phyloP scores from a whole-genome alignment of 2,113 vertebrate genomes.

The Pungitius pungitius region DNA sequence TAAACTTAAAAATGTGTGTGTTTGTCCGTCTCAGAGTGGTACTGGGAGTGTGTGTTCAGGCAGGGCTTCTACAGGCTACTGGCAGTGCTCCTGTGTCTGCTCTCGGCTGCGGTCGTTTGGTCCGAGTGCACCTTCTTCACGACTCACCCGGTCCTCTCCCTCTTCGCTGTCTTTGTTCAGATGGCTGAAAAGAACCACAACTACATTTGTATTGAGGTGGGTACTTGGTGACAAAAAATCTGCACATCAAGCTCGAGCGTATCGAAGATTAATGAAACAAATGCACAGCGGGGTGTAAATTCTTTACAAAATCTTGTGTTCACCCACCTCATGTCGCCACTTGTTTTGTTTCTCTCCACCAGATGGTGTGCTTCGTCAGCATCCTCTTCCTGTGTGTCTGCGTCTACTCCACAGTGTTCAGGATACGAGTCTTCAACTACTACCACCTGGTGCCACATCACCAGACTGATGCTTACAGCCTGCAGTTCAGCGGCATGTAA shows the following conservation, averaged over 20 bases:
- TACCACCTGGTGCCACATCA: constrained; percentile 94
- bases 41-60: constrained; percentile 91
- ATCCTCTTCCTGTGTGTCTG: constrained; percentile 95
- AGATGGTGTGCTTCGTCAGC: constrained; percentile 93
- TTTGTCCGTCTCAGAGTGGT: constrained; percentile 86
- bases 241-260: not conserved
- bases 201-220: constrained; percentile 93
- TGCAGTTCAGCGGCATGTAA: constrained; percentile 97
- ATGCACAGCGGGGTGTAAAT: not conserved
- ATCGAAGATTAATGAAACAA: not conserved
- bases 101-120: constrained; percentile 94
- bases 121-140: constrained; percentile 97
- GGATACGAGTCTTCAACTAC: constrained; percentile 94
- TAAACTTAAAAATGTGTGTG: constrained; percentile 18
- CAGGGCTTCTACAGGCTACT: constrained; percentile 86
- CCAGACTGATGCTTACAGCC: constrained; percentile 95
- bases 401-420: constrained; percentile 95
- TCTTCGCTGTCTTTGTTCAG: constrained; percentile 92
- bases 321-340: not conserved
- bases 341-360: constrained; percentile 38
- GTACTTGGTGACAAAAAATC: constrained; percentile 13
- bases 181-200: constrained; percentile 89
- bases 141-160: constrained; percentile 88
- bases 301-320: not conserved
- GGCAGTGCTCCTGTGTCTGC: constrained; percentile 83